A percentile compares a stretch with the other conserved stretches of the same genome.
These are phyloP conservation scores for Trissoscelio sp. DNA, from an alignment of 2,888 invertebrate species.

Conservation along the genomic window DNA sequence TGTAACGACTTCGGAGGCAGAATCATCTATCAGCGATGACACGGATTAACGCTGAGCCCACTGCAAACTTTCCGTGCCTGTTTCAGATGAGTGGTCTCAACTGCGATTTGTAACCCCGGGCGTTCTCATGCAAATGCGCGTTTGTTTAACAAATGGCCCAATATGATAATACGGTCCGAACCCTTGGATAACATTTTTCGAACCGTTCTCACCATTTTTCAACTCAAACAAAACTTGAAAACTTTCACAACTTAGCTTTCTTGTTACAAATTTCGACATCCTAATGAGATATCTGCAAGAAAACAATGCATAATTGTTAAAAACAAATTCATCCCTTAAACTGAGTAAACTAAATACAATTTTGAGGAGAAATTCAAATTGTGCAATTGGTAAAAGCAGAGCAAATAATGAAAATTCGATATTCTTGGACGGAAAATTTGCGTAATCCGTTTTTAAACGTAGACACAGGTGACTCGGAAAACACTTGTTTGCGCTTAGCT, in stretches of 20 bases:
- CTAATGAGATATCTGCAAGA: too few species aligned
- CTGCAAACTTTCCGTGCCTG: slow-evolving; percentile 56
- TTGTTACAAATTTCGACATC: too few species aligned
- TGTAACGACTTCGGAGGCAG: slow-evolving; percentile 53
- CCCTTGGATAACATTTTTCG: too few species aligned
- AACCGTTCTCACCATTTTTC: too few species aligned
- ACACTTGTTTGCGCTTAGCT: slow-evolving; percentile 4
- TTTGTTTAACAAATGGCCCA: slow-evolving; percentile 55
- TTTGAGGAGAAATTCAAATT: too few species aligned
- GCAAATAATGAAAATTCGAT: too few species aligned
- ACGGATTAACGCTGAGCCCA: slow-evolving; percentile 54
- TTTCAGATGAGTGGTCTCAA: slow-evolving; percentile 59
- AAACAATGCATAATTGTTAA: too few species aligned
- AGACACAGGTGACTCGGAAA: neutral
- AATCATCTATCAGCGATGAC: slow-evolving; percentile 64
- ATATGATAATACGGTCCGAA: slow-evolving; percentile 38
- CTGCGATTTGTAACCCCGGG: slow-evolving; percentile 55
- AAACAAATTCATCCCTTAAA: too few species aligned
- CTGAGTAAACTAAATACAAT: too few species aligned
- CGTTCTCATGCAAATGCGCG: slow-evolving; percentile 38
- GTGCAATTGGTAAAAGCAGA: too few species aligned
- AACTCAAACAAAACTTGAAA: too few species aligned
- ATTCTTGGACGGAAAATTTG: slow-evolving; percentile 1
- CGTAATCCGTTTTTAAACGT: slow-evolving; percentile 23
- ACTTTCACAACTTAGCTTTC: too few species aligned